Conservation (phyloP, 2,113 vertebrate genomes). For the Thunnus maccoyii region DNA sequence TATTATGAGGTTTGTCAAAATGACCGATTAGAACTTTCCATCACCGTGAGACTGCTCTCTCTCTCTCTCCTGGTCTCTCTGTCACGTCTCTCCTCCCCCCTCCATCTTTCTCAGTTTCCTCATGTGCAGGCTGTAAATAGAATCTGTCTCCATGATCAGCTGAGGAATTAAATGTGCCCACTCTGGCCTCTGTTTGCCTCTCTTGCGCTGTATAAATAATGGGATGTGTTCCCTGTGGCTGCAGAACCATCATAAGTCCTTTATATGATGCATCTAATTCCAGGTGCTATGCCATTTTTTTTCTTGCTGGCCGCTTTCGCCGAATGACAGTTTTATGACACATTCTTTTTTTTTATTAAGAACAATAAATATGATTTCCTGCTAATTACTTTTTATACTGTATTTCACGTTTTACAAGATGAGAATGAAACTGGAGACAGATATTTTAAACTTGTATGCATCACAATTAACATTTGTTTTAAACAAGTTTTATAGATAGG, state of each 20-base stretch:
- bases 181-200: constrained; percentile 57
- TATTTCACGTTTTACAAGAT: background rate
- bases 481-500: background rate
- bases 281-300: constrained; percentile 40
- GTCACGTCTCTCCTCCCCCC: constrained; percentile 19
- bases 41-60: constrained; percentile 52
- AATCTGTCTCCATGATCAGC: constrained; percentile 79
- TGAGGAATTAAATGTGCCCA: constrained; percentile 78
- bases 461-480: background rate
- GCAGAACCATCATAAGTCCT: constrained; percentile 56
- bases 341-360: background rate
- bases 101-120: constrained; percentile 38
- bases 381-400: background rate
- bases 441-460: background rate
- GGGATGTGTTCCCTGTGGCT: constrained; percentile 48
- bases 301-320: background rate
- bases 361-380: constrained; percentile 18
- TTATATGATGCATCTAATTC: constrained; percentile 48
- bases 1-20: constrained; percentile 74
- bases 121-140: constrained; percentile 75
- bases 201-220: constrained; percentile 73
- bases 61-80: background rate
- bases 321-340: background rate
- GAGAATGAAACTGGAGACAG: background rate
- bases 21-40: constrained; percentile 74